Base-by-base conservation (phyloP, 2,797 vertebrate genomes). In the Spea hammondii region DNA sequence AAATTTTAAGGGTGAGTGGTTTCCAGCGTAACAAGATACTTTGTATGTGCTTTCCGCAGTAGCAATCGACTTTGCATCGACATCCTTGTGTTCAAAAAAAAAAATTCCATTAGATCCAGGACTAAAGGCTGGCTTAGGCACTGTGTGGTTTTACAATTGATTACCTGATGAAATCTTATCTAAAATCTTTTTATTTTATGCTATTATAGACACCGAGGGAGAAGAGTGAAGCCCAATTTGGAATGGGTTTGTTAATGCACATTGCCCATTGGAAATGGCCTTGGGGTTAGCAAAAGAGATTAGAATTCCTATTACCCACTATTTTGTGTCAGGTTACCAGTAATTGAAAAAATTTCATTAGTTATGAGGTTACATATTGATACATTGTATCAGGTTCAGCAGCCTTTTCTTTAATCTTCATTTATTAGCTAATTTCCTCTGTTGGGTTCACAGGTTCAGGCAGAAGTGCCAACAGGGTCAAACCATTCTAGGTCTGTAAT, bases 141-240 rank as follows among this genome's bases (percentile, higher is more conserved):
- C 83, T 80, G 82, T 86, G 88, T 85, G 91, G 90, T 87, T 89
- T 89, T 85, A 82, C 88, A 89, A 90, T 91, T 91, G 91, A 92
- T 91, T 91, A 78, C 86, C 76, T 88, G 90, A 91, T 86, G 91
- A 92, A 93, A 93, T 92, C 91, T 92, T 93, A 93, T 89, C 92
- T 92, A 88, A 92, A 93, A 93, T 92, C 92, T 91, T 94, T 94
- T 93, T 92, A 92, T 92, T 93, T 94, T 88, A 93, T 89, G 90
- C 89, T 86, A 89, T 92, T 94, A 91, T 84, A 83, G 86, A 86
- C 86, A 83, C 86, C 84, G 67, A 83, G 89, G 88, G 90, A 88
- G 85, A 88, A 84, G 7, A 83, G 80, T 10, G 80, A 83, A 86
- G 86, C 75, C 84, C 87, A 89, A 87, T 84, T 82, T 81, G 83